Evolutionary conservation across 2,113 vertebrate species (phyloP).

Genomic region (Sebastes schlegelii): DNA sequence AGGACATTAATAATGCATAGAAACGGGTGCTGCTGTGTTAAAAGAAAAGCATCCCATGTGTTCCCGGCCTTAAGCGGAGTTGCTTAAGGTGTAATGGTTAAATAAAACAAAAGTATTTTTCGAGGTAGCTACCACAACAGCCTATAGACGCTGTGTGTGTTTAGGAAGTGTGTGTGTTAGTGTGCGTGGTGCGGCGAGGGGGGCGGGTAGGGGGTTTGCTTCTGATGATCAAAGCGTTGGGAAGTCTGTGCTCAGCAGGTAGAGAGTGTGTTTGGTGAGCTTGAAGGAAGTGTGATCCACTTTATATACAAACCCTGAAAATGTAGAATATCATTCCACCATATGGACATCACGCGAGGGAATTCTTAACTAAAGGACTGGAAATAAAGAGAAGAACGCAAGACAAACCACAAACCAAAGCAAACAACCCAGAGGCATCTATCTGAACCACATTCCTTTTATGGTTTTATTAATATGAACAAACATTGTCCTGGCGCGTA

Average conservation of each 20-base stretch:
- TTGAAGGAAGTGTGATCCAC: conserved; percentile 47
- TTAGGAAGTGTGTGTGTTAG: conserved; percentile 22
- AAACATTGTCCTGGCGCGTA: conserved; percentile 49
- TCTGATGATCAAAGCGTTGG: conserved; percentile 63
- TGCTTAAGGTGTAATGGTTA: conserved; percentile 32
- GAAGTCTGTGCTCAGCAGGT: conserved; percentile 73
- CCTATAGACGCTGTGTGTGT: conserved; percentile 33
- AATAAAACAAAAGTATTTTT: conserved; percentile 42
- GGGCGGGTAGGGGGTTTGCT: background rate
- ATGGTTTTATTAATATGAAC: conserved; percentile 63
- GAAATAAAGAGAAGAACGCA: background rate
- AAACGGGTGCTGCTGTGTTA: conserved; percentile 23
- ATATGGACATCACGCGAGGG: conserved; percentile 57
- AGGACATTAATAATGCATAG: conserved; percentile 17
- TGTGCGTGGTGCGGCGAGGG: background rate
- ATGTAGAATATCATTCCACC: conserved; percentile 55
- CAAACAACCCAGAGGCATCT: conserved; percentile 59
- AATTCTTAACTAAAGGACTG: conserved; percentile 24
- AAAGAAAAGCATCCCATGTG: conserved; percentile 22
- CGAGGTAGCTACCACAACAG: conserved; percentile 9
- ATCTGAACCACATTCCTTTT: conserved; percentile 25
- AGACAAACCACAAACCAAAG: conserved; percentile 47
- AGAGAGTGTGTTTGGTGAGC: conserved; percentile 52
- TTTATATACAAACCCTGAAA: conserved; percentile 54
- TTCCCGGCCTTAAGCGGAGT: conserved; percentile 10